Evolutionary conservation across 2,113 vertebrate genomes (phyloP), one percentile per base, ranked within the genome.

Genomic region (Sinocyclocheilus anophthalmus): DNA sequence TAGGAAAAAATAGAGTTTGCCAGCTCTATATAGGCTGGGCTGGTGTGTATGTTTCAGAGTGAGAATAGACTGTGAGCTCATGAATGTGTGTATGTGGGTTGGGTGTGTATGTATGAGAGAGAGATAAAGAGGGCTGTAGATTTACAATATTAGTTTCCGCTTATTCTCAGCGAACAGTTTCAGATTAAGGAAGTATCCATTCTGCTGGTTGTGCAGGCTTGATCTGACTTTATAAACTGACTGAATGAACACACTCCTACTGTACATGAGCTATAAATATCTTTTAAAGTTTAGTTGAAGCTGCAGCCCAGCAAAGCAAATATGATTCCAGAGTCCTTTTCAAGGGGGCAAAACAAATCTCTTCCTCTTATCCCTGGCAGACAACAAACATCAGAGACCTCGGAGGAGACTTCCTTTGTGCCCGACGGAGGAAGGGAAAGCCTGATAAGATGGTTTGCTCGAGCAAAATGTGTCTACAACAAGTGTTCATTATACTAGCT

Each of bases 351-450:
- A 76, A 81, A 18, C 79, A 45, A 90, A 93, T 92, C 90, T 88
- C 9, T 37, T 88, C 57, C 85, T 85, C 84, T 87, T 88, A 93
- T 94, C 94, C 92, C 84, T 30, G 72, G 90, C 88, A 78, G 91
- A 92, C 82, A 76, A 91, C 90, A 91, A 93, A 93, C 93, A 94
- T 92, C 90, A 92, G 85, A 87, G 81, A 85, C 75, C 81, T 81
- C 18, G 79, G 73, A 90, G 88, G 86, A 89, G 70, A 92, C 92
- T 94, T 95, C 93, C 94, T 93, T 89, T 91, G 83, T 85, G 83
- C 72, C 42, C 0, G 30, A 78, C 70, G 10, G 81, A 84, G 77
- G 63, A 86, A 79, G 77, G 48, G 76, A 76, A 80, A 83, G 76
- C 37, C 24, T 39, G 76, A 86, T 73, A 83, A 76, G 82, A 67